Percentiles rank a stretch among this genome's conserved stretches.
Evolutionary conservation across 2,113 vertebrate species (phyloP).

Genomic region (Muscicapa adusta): DNA sequence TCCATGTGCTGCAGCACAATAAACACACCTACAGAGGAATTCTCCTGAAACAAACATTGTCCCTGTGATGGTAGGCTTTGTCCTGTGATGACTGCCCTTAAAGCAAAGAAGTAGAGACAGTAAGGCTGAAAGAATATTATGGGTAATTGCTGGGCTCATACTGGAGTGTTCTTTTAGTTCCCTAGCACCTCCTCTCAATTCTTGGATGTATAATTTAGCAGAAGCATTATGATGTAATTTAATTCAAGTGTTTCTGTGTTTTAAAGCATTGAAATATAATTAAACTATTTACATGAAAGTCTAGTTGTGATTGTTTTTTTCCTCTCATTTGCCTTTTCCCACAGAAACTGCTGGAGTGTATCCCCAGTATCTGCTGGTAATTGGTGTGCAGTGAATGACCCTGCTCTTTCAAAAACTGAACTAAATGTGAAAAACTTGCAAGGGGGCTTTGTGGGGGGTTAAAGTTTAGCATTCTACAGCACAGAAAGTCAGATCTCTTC

Average conservation of each 20-base stretch:
- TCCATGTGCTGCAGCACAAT: not conserved
- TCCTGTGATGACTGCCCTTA: not conserved
- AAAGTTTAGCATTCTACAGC: not conserved
- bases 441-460: not conserved
- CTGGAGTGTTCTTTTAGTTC: slow-evolving; percentile 33
- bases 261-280: slow-evolving; percentile 55
- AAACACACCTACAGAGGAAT: not conserved
- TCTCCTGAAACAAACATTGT: not conserved
- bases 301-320: not conserved
- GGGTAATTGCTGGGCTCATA: slow-evolving; percentile 21
- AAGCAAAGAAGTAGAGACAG: not conserved
- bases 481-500: not conserved
- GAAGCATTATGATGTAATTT: slow-evolving; percentile 55
- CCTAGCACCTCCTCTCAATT: not conserved
- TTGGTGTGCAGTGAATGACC: not conserved
- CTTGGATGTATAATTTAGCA: slow-evolving; percentile 37
- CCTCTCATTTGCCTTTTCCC: not conserved
- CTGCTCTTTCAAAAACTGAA: not conserved
- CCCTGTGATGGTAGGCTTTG: not conserved
- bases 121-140: not conserved
- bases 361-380: not conserved
- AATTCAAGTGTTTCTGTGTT: slow-evolving; percentile 59
- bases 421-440: not conserved
- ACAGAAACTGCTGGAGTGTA: not conserved
- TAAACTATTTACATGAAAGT: slow-evolving; percentile 65